These are phyloP conservation scores for Hestina assimilis DNA, from an alignment of 1,140 invertebrate species.

Conservation along the genomic window DNA sequence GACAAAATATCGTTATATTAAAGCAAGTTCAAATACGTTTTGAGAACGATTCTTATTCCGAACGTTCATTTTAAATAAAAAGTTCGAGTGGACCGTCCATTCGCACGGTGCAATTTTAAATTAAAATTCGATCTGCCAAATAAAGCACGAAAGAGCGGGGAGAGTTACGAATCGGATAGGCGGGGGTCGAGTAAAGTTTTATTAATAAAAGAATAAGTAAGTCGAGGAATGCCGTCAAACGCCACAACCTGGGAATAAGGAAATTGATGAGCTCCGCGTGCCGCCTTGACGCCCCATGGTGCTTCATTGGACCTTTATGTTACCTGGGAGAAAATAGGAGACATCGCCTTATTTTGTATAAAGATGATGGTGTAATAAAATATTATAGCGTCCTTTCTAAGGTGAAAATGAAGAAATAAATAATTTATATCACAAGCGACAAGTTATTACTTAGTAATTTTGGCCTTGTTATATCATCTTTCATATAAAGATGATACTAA, in stretches of 20 bases:
- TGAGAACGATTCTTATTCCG: constrained; percentile 31
- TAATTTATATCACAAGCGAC: no score
- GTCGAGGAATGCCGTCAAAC: constrained; percentile 23
- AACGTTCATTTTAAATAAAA: constrained; percentile 31
- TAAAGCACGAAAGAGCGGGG: constrained; percentile 29
- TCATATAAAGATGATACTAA: no score
- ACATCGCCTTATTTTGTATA: constrained; percentile 2
- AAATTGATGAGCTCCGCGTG: constrained; percentile 24
- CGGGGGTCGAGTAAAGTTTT: constrained; percentile 36
- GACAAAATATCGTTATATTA: constrained; percentile 1
- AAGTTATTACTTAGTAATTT: no score
- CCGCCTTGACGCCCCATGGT: constrained; percentile 17
- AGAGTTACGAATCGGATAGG: constrained; percentile 31
- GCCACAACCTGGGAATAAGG: constrained; percentile 23
- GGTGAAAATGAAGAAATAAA: no score
- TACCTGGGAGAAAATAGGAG: constrained; percentile 16
- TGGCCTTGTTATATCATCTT: no score
- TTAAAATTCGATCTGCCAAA: constrained; percentile 41
- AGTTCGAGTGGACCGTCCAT: constrained; percentile 28
- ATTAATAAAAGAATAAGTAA: constrained; percentile 41
- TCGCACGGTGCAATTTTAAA: constrained; percentile 34
- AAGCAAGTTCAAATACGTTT: constrained; percentile 23
- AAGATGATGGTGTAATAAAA: background rate
- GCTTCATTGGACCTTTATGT: constrained; percentile 12
- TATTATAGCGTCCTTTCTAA: background rate